phyloP scores from a whole-genome alignment of 2,797 vertebrate genomes.

The Hydrolagus colliei region DNA sequence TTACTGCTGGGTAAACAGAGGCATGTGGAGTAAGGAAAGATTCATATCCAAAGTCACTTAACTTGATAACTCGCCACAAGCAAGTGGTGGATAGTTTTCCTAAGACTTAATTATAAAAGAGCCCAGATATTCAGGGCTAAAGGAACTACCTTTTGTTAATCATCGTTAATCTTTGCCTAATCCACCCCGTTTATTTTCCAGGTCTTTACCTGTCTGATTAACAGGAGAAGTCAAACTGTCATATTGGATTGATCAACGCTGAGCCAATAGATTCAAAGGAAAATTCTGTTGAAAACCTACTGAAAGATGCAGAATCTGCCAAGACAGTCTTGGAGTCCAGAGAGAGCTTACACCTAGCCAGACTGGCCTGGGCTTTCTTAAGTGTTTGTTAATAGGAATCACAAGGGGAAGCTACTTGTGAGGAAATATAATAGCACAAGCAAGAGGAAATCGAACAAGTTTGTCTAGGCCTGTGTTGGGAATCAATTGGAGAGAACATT shows the following conservation, averaged over 20 bases:
- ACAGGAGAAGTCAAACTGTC: constrained; percentile 46
- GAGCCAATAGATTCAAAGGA: not conserved
- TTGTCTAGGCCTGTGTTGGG: not conserved
- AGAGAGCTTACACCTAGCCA: not conserved
- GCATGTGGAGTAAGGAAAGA: not conserved
- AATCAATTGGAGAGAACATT: not conserved
- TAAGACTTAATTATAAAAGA: constrained; percentile 59
- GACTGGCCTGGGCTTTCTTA: not conserved
- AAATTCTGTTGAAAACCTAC: not conserved
- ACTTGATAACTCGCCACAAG: constrained; percentile 30
- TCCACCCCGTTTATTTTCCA: constrained; percentile 61
- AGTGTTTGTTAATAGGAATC: not conserved
- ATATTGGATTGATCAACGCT: not conserved
- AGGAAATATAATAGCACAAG: no score
- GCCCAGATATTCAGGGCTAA: constrained; percentile 60
- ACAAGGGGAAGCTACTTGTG: no score
- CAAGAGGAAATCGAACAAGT: no score
- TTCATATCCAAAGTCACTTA: not conserved
- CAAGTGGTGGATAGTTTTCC: constrained; percentile 41
- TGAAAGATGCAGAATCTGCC: no score
- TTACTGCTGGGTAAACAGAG: no score
- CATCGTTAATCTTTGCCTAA: constrained; percentile 73
- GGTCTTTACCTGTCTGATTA: constrained; percentile 49
- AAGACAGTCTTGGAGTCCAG: not conserved
- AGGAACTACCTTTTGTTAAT: constrained; percentile 68